phyloP scores from a whole-genome alignment of 2,888 invertebrate genomes.

The Amaurobius ferox region DNA sequence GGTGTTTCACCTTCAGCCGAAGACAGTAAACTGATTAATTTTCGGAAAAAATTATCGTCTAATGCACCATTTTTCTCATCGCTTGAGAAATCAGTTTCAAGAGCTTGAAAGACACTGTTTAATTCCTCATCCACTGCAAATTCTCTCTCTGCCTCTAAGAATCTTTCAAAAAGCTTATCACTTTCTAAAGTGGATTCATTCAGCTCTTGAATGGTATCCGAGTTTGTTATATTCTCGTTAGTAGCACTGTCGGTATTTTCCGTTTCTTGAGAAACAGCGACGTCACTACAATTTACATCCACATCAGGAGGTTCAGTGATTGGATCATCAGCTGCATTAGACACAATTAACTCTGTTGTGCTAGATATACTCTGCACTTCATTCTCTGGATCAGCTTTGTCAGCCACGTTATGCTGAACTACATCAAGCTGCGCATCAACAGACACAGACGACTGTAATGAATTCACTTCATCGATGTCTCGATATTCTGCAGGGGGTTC shows the following conservation, averaged over 20 bases:
- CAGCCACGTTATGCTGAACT: not conserved
- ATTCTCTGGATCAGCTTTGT: not conserved
- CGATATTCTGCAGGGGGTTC: constrained; percentile 74
- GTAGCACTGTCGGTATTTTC: constrained; percentile 22
- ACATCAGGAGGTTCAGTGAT: not conserved
- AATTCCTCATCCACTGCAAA: constrained; percentile 65
- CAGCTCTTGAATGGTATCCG: not conserved
- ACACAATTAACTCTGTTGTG: not conserved
- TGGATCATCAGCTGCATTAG: not conserved
- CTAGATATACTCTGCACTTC: not conserved
- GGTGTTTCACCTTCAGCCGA: constrained; percentile 29
- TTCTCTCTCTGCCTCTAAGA: constrained; percentile 64
- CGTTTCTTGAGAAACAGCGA: constrained; percentile 30
- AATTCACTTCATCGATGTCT: constrained; percentile 43
- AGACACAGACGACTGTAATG: not conserved
- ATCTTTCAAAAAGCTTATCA: constrained; percentile 62
- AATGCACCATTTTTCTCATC: constrained; percentile 28
- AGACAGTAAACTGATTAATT: constrained; percentile 41
- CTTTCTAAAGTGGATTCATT: constrained; percentile 35
- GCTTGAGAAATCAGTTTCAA: constrained; percentile 31
- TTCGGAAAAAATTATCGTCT: constrained; percentile 46
- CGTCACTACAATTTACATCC: constrained; percentile 9
- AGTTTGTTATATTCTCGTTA: not conserved
- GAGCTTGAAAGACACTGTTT: constrained; percentile 58
- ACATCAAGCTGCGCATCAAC: not conserved